Percentiles rank a stretch among this genome's conserved stretches.
Evolutionary conservation across 2,888 invertebrate species (phyloP).

Genomic region (Rhimphoctona megacephalus): DNA sequence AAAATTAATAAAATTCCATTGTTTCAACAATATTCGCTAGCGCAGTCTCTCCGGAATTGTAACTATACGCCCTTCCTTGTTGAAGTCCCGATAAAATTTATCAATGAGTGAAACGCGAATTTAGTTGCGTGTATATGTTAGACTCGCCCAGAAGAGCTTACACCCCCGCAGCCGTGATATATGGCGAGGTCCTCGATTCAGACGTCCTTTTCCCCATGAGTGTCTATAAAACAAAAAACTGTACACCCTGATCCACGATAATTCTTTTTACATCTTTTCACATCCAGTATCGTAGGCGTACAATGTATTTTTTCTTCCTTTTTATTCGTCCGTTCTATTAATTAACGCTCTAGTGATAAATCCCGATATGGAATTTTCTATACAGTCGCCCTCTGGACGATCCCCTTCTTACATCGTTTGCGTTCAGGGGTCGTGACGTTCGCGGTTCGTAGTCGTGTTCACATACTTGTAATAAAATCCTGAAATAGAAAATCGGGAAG

Average conservation of each 20-base stretch:
- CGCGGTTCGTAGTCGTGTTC: background rate
- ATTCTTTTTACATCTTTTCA: conserved; percentile 1
- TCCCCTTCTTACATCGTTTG: background rate
- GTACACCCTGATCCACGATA: background rate
- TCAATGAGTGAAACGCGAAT: background rate
- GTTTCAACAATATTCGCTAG: background rate
- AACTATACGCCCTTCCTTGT: background rate
- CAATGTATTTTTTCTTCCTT: background rate
- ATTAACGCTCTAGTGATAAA: conserved; percentile 5
- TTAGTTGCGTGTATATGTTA: background rate
- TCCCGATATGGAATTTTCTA: background rate
- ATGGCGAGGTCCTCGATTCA: background rate
- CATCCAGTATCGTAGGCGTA: conserved; percentile 5
- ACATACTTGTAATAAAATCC: conserved; percentile 40
- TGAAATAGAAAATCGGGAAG: conserved; percentile 42
- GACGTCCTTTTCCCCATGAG: background rate
- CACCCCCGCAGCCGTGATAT: background rate
- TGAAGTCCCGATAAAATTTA: background rate
- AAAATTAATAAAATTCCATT: no score
- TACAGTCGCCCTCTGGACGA: background rate
- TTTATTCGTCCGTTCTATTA: conserved; percentile 23
- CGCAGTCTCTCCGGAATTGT: background rate
- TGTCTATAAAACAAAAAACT: background rate
- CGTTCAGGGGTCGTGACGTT: conserved; percentile 49
- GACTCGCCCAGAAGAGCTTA: background rate